phyloP scores from a whole-genome alignment of 2,113 vertebrate species.

The Tragelaphus strepsiceros region DNA sequence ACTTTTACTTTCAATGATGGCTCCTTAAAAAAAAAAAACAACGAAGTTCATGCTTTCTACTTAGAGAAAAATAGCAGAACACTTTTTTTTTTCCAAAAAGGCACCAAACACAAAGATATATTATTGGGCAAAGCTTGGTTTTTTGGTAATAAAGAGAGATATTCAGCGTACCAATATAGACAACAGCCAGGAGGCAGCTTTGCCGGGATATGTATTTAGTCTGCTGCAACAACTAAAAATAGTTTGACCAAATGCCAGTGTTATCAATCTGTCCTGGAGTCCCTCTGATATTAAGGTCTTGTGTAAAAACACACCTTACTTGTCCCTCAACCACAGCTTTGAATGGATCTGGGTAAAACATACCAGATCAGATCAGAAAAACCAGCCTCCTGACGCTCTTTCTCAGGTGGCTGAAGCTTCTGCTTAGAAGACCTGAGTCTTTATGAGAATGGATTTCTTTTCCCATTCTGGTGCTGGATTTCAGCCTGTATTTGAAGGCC shows the following conservation, averaged over 20 bases:
- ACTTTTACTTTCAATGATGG: not conserved
- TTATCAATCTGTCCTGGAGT: constrained; percentile 65
- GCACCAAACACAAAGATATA: not conserved
- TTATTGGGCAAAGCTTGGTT: constrained; percentile 28
- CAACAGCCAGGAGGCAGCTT: constrained; percentile 60
- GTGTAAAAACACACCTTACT: constrained; percentile 38
- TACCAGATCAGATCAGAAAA: not conserved
- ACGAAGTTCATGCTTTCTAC: not conserved
- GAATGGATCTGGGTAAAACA: constrained; percentile 4
- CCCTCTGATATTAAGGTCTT: constrained; percentile 68
- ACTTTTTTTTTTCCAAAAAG: not conserved
- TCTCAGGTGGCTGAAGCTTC: not conserved
- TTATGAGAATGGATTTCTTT: not conserved
- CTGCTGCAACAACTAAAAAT: constrained; percentile 79
- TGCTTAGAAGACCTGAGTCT: not conserved
- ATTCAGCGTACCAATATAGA: constrained; percentile 45
- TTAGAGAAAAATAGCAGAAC: constrained; percentile 10
- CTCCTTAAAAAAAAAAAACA: not conserved
- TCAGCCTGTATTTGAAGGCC: not conserved
- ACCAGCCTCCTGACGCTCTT: not conserved
- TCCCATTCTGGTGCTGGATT: not conserved
- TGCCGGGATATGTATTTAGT: constrained; percentile 62
- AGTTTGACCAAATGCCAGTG: constrained; percentile 69
- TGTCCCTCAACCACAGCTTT: constrained; percentile 39
- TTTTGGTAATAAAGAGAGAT: constrained; percentile 60